Evolutionary conservation across 1,140 invertebrate genomes (phyloP).

Genomic region (Triops cancriformis): DNA sequence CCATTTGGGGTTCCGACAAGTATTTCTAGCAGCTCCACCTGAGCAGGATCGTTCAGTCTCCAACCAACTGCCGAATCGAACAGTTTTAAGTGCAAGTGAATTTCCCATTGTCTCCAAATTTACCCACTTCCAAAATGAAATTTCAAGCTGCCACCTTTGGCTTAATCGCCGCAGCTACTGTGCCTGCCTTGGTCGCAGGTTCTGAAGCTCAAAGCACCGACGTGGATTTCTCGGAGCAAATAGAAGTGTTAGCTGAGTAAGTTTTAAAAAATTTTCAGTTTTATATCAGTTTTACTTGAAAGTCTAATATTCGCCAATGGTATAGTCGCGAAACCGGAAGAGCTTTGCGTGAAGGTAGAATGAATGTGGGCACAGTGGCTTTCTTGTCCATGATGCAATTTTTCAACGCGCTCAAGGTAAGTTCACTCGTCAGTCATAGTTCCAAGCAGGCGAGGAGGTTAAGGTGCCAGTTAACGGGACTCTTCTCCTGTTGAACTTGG

Average conservation of each 20-base stretch:
- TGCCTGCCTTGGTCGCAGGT: not conserved
- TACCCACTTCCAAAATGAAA: not conserved
- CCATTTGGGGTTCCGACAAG: not conserved
- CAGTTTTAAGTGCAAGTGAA: not conserved
- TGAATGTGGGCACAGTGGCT: constrained; percentile 15
- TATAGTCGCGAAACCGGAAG: not conserved
- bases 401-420: constrained; percentile 26
- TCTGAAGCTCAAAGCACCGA: not conserved
- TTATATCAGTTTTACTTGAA: not conserved
- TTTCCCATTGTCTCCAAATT: not conserved
- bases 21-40: not conserved
- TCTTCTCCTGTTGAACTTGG: not conserved
- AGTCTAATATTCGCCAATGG: not conserved
- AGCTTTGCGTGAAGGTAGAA: not conserved
- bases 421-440: not conserved
- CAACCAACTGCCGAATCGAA: not conserved
- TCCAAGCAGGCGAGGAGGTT: not conserved
- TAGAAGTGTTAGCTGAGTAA: not conserved
- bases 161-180: not conserved
- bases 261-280: not conserved
- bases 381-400: constrained; percentile 26
- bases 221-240: not conserved
- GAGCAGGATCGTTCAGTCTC: not conserved
- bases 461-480: not conserved
- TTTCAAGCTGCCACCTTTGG: not conserved